These are phyloP conservation scores for Leptosomus discolor DNA, from an alignment of 2,113 vertebrate genomes.

Conservation along the genomic window DNA sequence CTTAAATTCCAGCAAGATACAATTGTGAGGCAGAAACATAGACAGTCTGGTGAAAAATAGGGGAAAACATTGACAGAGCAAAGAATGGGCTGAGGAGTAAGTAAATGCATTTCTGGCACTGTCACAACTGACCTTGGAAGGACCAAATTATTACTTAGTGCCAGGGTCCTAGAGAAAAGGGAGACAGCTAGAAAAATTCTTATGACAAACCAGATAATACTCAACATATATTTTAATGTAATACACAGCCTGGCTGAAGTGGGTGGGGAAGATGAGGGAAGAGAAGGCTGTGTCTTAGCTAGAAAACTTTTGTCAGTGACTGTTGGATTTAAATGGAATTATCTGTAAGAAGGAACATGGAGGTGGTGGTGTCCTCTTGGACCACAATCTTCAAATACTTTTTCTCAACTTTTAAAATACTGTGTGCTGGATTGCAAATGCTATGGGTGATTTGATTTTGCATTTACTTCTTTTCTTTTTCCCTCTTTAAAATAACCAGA, in stretches of 20 bases:
- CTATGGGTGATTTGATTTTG: not conserved
- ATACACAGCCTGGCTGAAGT: not conserved
- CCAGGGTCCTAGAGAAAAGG: not conserved
- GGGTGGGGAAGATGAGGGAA: not conserved
- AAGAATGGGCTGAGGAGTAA: not conserved
- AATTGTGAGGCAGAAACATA: not conserved
- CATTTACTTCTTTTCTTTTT: not conserved
- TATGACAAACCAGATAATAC: not conserved
- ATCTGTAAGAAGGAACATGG: not conserved
- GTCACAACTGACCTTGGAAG: not conserved
- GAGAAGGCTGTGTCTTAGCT: not conserved
- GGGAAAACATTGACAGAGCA: not conserved
- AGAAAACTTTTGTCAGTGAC: not conserved
- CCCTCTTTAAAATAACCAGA: conserved; percentile 45
- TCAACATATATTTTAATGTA: not conserved
- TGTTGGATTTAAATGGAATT: not conserved
- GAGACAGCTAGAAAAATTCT: not conserved
- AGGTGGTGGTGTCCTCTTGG: not conserved
- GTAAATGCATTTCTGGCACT: not conserved
- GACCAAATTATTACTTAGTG: not conserved
- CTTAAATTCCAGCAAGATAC: not conserved
- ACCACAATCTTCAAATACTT: not conserved
- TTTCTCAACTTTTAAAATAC: not conserved
- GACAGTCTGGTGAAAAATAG: not conserved
- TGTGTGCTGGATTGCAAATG: not conserved